Conservation (phyloP, 2,113 vertebrate species). For the Mus spicilegus region DNA sequence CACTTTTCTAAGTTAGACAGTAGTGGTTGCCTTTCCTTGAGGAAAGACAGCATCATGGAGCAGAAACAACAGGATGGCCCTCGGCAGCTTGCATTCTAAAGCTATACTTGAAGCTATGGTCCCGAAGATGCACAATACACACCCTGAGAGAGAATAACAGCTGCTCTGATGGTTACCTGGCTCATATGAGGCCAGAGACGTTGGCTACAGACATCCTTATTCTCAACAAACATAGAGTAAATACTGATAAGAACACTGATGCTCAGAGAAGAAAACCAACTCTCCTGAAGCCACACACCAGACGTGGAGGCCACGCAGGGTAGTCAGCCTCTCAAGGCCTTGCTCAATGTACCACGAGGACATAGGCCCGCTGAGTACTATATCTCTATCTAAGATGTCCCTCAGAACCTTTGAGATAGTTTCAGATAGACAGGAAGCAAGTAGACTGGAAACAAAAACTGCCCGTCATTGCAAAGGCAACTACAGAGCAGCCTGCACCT, state of each 20-base stretch:
- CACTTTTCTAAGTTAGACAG: conserved; percentile 37
- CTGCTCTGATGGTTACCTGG: background rate
- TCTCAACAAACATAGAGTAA: background rate
- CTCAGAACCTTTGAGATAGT: background rate
- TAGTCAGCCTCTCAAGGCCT: background rate
- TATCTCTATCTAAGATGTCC: background rate
- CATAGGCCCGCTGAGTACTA: too few species aligned
- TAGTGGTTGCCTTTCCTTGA: conserved; percentile 17
- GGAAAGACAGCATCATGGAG: background rate
- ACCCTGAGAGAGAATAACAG: background rate
- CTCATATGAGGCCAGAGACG: background rate
- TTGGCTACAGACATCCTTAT: background rate
- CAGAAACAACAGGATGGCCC: background rate
- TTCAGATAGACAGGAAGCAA: conserved; percentile 16
- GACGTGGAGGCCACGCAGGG: background rate
- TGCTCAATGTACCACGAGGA: background rate
- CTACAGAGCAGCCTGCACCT: background rate
- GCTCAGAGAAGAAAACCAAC: conserved; percentile 18
- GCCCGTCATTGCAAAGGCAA: background rate
- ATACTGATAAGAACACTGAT: background rate
- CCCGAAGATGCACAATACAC: background rate
- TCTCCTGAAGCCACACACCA: conserved; percentile 29
- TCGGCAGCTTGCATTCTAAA: conserved; percentile 15
- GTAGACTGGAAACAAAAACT: background rate
- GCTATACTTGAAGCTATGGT: background rate